phyloP scores from a whole-genome alignment of 2,797 vertebrate species.

The Spea hammondii region DNA sequence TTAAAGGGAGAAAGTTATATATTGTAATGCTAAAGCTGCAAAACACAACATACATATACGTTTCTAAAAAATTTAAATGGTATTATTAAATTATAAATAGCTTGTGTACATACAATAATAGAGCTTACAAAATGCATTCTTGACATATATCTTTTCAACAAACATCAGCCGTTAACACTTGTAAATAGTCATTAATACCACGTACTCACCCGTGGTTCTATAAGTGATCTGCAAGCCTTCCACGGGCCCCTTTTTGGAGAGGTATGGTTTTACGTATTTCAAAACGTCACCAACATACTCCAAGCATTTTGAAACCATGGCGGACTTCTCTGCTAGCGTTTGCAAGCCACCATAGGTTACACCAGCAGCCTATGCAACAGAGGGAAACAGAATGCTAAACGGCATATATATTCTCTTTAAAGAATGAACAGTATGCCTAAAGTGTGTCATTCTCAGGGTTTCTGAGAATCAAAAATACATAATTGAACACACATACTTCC shows the following conservation, averaged over 20 bases:
- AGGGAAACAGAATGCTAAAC: neutral
- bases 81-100: too few species aligned
- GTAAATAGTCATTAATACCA: neutral
- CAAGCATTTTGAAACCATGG: constrained; percentile 83
- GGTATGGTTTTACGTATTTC: constrained; percentile 89
- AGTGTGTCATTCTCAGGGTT: neutral
- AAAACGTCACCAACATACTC: constrained; percentile 89
- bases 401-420: too few species aligned
- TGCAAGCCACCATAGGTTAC: constrained; percentile 77
- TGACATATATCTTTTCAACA: too few species aligned
- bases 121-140: too few species aligned
- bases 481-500: neutral
- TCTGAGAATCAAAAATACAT: neutral
- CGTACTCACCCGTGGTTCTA: constrained; percentile 77
- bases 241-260: constrained; percentile 78
- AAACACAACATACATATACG: too few species aligned
- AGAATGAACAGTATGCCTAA: too few species aligned
- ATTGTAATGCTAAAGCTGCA: too few species aligned
- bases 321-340: constrained; percentile 79
- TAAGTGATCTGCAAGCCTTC: constrained; percentile 87
- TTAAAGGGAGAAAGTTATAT: too few species aligned
- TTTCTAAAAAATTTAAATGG: too few species aligned
- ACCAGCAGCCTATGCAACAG: constrained; percentile 77
- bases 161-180: too few species aligned
- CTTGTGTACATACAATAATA: too few species aligned